A percentile compares a stretch with the other conserved stretches of the same genome.
These are phyloP conservation scores for Gobius niger DNA, from an alignment of 2,113 vertebrate species.

Conservation along the genomic window DNA sequence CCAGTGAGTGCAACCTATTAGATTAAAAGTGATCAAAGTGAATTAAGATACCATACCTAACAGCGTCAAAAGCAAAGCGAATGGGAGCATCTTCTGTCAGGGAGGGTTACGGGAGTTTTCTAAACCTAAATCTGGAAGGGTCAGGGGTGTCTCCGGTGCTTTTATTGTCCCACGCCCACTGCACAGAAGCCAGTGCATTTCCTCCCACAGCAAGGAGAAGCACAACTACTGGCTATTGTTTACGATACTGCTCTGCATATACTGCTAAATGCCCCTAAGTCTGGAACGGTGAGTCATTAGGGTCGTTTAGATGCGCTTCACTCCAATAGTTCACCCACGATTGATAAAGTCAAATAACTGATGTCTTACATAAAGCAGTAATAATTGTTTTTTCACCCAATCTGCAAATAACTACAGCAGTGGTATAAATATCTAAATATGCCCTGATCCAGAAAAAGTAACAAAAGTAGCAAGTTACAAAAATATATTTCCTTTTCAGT, in stretches of 20 bases:
- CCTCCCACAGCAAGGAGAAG: conserved; percentile 19
- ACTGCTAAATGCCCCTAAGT: conserved; percentile 13
- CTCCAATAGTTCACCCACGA: background rate
- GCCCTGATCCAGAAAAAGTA: too few relatives aligned
- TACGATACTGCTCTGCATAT: conserved; percentile 33
- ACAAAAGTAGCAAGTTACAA: too few relatives aligned
- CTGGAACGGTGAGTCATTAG: conserved; percentile 1
- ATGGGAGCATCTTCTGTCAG: background rate
- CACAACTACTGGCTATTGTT: conserved; percentile 15
- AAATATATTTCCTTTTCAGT: too few relatives aligned
- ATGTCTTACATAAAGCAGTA: too few relatives aligned
- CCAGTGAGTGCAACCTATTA: background rate
- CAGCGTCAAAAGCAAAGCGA: conserved; percentile 28
- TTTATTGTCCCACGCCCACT: conserved; percentile 40
- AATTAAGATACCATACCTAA: conserved; percentile 33
- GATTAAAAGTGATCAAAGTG: background rate
- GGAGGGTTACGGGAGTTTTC: background rate
- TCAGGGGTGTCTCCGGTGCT: conserved; percentile 17
- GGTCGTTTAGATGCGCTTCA: background rate
- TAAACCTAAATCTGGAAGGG: background rate
- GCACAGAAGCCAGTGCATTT: conserved; percentile 2
- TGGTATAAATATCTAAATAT: too few relatives aligned
- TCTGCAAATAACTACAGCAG: too few relatives aligned
- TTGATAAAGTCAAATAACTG: background rate
- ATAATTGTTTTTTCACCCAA: too few relatives aligned